phyloP scores from a whole-genome alignment of 1,140 invertebrate species.

The Epicauta chinensis region DNA sequence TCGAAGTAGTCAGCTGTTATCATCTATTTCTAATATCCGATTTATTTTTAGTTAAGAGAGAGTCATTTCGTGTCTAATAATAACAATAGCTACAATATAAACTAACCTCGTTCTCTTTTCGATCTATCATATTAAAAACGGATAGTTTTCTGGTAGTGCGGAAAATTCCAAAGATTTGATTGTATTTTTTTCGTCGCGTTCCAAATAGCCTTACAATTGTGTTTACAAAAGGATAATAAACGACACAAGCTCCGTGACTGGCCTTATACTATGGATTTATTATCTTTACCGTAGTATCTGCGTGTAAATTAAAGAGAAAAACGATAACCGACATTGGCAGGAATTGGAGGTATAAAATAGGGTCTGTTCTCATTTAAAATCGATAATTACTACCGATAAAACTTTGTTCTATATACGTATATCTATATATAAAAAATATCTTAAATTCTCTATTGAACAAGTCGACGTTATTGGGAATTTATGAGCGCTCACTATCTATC shows the following conservation, averaged over 20 bases:
- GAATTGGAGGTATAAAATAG: no score
- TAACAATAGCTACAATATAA: conserved; percentile 5
- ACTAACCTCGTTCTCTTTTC: conserved; percentile 17
- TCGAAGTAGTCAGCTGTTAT: conserved; percentile 16
- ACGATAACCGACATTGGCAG: not conserved
- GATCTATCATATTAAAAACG: not conserved
- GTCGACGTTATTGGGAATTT: no score
- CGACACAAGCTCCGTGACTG: conserved; percentile 14
- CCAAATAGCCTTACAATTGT: conserved; percentile 2
- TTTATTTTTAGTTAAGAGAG: conserved; percentile 3
- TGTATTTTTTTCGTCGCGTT: no score
- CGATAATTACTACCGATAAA: no score
- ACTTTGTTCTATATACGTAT: no score
- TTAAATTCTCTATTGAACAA: no score
- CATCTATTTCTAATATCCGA: conserved; percentile 8
- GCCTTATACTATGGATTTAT: conserved; percentile 1
- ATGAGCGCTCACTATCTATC: no score
- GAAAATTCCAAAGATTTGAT: no score
- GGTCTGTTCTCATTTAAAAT: no score
- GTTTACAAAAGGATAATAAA: conserved; percentile 16
- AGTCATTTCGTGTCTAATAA: conserved; percentile 6
- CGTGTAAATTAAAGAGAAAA: conserved; percentile 11
- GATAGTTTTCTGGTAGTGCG: no score
- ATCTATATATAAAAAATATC: no score
- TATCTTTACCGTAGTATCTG: conserved; percentile 4